Percentiles rank a stretch among this genome's conserved stretches.
phyloP scores from a whole-genome alignment of 1,140 invertebrate species.

The Drosophila subobscura region DNA sequence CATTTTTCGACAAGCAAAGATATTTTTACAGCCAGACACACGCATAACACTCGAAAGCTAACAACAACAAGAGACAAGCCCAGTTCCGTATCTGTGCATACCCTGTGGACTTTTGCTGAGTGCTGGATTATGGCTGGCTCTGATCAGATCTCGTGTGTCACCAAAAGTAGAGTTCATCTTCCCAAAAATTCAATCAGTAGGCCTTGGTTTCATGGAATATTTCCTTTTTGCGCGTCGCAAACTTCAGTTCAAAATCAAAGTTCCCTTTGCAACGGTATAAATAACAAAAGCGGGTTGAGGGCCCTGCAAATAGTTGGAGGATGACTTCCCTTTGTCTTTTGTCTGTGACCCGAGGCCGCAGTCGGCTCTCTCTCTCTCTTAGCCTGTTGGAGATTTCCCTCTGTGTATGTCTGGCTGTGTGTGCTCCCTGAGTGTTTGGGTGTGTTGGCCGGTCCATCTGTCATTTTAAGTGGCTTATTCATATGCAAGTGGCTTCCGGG shows the following conservation, averaged over 20 bases:
- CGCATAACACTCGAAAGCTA: background rate
- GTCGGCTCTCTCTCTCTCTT: constrained; percentile 1
- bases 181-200: no score
- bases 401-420: constrained; percentile 16
- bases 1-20: constrained; percentile 77
- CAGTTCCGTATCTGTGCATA: no score
- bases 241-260: background rate
- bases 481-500: constrained; percentile 82
- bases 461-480: constrained; percentile 82
- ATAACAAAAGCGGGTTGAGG: constrained; percentile 18
- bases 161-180: no score
- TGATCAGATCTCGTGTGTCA: no score
- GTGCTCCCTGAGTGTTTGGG: constrained; percentile 20
- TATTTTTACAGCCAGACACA: constrained; percentile 52
- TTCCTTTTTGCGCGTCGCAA: background rate
- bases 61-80: constrained; percentile 23
- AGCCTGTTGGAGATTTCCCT: constrained; percentile 7
- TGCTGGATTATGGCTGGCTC: no score
- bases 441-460: constrained; percentile 62
- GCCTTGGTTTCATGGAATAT: no score
- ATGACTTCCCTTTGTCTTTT: constrained; percentile 73
- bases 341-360: constrained; percentile 52
- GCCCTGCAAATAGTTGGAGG: constrained; percentile 73
- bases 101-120: no score
- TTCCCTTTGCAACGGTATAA: no score